Evolutionary conservation across 1,140 invertebrate species (phyloP).

Genomic region (Cardiocondyla obscurior): DNA sequence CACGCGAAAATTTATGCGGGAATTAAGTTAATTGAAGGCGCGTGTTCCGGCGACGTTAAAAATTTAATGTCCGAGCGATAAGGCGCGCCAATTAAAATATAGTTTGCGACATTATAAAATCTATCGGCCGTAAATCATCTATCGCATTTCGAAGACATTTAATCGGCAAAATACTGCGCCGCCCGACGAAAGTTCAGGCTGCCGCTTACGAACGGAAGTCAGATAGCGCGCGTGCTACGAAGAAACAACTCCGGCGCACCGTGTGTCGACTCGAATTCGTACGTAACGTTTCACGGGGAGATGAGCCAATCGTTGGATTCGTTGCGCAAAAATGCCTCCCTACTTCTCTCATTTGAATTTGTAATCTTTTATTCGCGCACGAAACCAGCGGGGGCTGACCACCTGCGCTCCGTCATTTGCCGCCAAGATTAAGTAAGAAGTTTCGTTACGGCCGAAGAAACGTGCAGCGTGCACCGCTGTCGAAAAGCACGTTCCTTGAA

Average conservation of each 20-base stretch:
- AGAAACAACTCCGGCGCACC: not conserved
- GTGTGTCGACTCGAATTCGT: not conserved
- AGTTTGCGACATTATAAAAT: not conserved
- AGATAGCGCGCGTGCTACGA: not conserved
- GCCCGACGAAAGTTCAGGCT: not conserved
- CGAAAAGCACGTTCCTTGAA: not conserved
- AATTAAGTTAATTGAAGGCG: not conserved
- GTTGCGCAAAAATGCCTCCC: conserved; percentile 33
- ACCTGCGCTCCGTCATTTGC: conserved; percentile 55
- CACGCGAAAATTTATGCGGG: not conserved
- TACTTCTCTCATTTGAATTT: conserved; percentile 55
- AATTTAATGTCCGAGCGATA: not conserved
- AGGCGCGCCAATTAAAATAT: not conserved
- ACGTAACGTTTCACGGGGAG: not conserved
- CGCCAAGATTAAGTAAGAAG: conserved; percentile 46
- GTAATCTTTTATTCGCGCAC: conserved; percentile 54
- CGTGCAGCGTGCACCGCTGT: not conserved
- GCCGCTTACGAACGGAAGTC: conserved; percentile 4
- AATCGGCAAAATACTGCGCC: no score
- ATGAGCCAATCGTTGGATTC: conserved; percentile 24
- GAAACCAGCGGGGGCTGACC: conserved; percentile 11
- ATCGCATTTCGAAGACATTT: not conserved
- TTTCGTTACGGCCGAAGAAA: conserved; percentile 29
- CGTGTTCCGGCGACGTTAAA: not conserved
- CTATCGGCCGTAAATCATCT: not conserved